phyloP scores from a whole-genome alignment of 2,888 invertebrate genomes.

The Nesidiocoris tenuis region DNA sequence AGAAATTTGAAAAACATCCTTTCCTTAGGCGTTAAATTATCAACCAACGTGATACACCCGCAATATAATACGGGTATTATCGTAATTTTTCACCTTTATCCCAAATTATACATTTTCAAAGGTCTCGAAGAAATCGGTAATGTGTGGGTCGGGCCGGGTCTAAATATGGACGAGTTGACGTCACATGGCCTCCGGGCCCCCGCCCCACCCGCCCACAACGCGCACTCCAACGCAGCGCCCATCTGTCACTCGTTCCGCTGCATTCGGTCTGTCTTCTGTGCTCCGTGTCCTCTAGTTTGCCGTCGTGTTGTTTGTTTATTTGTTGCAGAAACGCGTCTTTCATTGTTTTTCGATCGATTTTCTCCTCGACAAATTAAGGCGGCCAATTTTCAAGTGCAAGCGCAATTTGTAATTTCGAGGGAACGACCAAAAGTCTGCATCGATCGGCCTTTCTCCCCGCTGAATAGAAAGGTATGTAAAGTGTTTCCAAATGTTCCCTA shows the following conservation, averaged over 20 bases:
- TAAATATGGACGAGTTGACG: conserved; percentile 27
- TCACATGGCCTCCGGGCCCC: conserved; percentile 3
- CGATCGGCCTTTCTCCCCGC: no score
- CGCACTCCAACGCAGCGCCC: conserved; percentile 6
- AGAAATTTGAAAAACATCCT: no score
- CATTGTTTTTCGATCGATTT: neutral
- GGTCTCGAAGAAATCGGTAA: neutral
- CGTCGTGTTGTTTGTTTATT: neutral
- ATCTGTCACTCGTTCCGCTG: conserved; percentile 16
- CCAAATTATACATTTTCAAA: neutral
- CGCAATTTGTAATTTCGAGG: no score
- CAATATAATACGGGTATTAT: no score
- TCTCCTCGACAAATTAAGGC: neutral
- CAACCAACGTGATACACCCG: no score
- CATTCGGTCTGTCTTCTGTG: neutral
- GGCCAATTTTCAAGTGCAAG: no score
- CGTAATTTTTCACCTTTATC: no score
- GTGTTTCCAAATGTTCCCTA: neutral
- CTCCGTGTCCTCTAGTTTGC: neutral
- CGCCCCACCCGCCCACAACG: neutral
- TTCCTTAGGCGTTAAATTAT: no score
- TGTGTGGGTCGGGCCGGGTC: conserved; percentile 11
- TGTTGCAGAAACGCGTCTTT: neutral
- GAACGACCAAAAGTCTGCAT: no score
- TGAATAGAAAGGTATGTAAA: neutral